Evolutionary conservation across 2,113 vertebrate species (phyloP), one percentile per base, ranked within the genome.

Genomic region (Coptodon bakossiorum): DNA sequence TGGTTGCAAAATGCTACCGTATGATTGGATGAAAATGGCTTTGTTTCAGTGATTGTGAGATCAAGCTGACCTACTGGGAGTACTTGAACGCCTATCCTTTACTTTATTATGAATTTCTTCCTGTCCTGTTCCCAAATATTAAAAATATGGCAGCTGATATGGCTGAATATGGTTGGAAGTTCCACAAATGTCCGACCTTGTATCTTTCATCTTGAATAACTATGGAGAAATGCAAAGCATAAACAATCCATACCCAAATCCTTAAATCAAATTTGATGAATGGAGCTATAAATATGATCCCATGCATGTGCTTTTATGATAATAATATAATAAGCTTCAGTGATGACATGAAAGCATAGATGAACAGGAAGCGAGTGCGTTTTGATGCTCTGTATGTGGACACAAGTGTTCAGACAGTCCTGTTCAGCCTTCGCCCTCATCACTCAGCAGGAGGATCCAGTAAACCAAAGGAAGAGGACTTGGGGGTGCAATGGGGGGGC

Each of bases 391-490:
- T 48, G 52, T 68, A 82, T 81, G 90, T 36, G 86, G 80, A 82
- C 87, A 76, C 45, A 86, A 94, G 63, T 82, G 80, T 38, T 82
- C 59, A 59, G 83, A 48, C 59, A n/a, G 68, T 66, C 80, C 52
- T 87, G 78, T 14, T 78, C 90, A 84, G 88, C 85, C 85, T 76
- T 90, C 45, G 36, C 82, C 73, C 56, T 29, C 82, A 79, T 96
- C 96, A 95, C 86, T 96, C 95, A 91, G 90, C 93, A 94, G 86
- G 79, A 91, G 91, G 94, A 94, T 96, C 94, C 94, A 93, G 91
- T 97, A 94, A 91, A 95, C 93, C 90, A 95, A 91, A 96, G 94
- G 4, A 90, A 86, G 83, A 59, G 63, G 88, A 82, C 43, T 16
- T 24, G 52, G 85, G 86, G 86, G 59, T 71, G 83, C 8, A 88